Evolutionary conservation across 2,113 vertebrate species (phyloP).

Genomic region (Aegotheles bennettii): DNA sequence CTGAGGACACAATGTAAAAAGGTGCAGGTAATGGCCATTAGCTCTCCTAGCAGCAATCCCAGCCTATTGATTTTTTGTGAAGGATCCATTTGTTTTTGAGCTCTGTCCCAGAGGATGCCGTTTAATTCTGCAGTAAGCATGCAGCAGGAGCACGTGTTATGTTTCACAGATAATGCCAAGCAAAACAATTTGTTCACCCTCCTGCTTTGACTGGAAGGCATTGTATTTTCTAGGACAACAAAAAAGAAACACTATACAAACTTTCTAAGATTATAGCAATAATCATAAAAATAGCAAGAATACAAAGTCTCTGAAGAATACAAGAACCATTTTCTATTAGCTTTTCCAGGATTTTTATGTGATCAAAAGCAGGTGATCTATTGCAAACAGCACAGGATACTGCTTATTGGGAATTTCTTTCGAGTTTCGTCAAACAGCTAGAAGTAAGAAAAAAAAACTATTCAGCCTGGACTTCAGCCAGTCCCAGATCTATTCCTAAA

Average conservation of each 20-base stretch:
- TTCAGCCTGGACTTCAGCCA: constrained; percentile 27
- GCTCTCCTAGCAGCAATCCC: constrained; percentile 21
- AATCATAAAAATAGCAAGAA: constrained; percentile 4
- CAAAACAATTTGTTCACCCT: constrained; percentile 42
- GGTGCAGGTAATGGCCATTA: background rate
- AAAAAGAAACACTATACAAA: background rate
- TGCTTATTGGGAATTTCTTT: constrained; percentile 7
- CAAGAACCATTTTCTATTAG: background rate
- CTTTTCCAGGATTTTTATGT: constrained; percentile 1
- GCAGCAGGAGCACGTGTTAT: background rate
- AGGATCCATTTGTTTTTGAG: constrained; percentile 44
- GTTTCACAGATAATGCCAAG: constrained; percentile 61
- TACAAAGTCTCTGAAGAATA: background rate
- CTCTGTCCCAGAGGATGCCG: background rate
- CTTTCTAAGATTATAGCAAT: constrained; percentile 32
- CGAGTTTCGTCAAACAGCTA: background rate
- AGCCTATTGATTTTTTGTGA: constrained; percentile 50
- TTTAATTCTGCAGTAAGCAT: constrained; percentile 17
- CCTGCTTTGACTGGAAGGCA: constrained; percentile 2
- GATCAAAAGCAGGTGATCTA: constrained; percentile 38
- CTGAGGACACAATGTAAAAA: background rate
- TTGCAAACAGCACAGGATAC: background rate
- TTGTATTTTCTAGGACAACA: constrained; percentile 11
- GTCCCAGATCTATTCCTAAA: background rate
- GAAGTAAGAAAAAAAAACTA: background rate